A percentile compares a stretch with the other conserved stretches of the same genome.
Evolutionary conservation across 2,113 vertebrate genomes (phyloP).

Genomic region (Paraplagusia blochii): DNA sequence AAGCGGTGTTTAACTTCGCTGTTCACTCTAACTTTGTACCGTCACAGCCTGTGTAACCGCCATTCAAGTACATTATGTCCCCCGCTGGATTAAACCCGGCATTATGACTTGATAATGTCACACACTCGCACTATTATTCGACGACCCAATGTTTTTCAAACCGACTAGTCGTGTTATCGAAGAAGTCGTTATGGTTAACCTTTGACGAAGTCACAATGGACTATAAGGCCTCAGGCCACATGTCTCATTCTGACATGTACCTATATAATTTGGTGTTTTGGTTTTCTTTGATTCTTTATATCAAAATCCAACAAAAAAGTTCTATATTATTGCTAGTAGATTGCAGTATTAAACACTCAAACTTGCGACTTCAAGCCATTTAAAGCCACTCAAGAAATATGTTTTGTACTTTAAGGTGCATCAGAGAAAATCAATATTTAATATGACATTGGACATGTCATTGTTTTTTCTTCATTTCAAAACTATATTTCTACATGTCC

Average conservation of each 20-base stretch:
- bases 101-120: not conserved
- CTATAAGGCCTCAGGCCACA: constrained; percentile 25
- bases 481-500: too few relatives aligned
- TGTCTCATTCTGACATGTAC: not conserved
- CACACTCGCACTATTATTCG: too few relatives aligned
- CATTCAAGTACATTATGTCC: not conserved
- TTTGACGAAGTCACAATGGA: constrained; percentile 7
- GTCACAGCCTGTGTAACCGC: constrained; percentile 2
- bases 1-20: constrained; percentile 40
- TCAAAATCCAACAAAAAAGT: too few relatives aligned
- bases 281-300: too few relatives aligned
- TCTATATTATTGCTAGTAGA: too few relatives aligned
- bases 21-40: constrained; percentile 48
- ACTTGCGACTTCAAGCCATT: too few relatives aligned
- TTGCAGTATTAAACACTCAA: too few relatives aligned
- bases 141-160: not conserved
- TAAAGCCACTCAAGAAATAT: too few relatives aligned
- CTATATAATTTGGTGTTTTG: not conserved
- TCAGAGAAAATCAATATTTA: too few relatives aligned
- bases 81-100: not conserved
- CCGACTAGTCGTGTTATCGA: not conserved
- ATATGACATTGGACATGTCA: too few relatives aligned
- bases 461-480: too few relatives aligned
- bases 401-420: too few relatives aligned
- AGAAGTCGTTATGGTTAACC: not conserved